Evolutionary conservation across 1,140 invertebrate genomes (phyloP).

Genomic region (Solenopsis invicta): DNA sequence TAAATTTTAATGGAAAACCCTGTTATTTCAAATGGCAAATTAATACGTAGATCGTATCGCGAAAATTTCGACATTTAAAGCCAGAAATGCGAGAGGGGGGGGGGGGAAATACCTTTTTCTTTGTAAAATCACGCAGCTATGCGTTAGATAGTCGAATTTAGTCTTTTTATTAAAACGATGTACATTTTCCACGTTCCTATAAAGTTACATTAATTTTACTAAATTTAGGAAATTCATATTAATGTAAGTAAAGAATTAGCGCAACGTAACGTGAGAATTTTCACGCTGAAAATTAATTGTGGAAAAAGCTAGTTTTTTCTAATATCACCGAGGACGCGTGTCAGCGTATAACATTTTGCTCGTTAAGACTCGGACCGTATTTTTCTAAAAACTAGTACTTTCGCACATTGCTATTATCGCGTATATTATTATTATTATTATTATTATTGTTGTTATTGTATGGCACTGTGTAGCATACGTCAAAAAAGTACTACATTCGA

Average conservation of each 20-base stretch:
- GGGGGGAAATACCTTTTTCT: not conserved
- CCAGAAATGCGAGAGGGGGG: not conserved
- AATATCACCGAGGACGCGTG: not conserved
- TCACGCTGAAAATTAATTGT: not conserved
- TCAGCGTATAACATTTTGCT: not conserved
- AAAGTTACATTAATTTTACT: constrained; percentile 4
- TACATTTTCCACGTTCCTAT: not conserved
- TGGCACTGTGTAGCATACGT: not conserved
- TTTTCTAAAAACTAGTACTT: not conserved
- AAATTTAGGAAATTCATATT: not conserved
- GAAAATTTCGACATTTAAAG: not conserved
- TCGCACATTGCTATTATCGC: not conserved
- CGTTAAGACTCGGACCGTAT: not conserved
- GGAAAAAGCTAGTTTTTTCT: not conserved
- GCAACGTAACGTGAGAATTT: not conserved
- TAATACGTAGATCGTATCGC: constrained; percentile 12
- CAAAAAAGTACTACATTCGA: not conserved
- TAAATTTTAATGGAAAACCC: constrained; percentile 25
- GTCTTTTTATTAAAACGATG: not conserved
- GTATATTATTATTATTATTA: not conserved
- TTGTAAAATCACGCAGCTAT: not conserved
- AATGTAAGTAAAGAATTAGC: not conserved
- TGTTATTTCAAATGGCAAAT: constrained; percentile 30
- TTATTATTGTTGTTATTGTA: too few species aligned
- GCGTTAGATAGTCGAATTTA: not conserved